Base-by-base conservation (phyloP, 1,140 invertebrate species). In the Zaprionus gabonicus region DNA sequence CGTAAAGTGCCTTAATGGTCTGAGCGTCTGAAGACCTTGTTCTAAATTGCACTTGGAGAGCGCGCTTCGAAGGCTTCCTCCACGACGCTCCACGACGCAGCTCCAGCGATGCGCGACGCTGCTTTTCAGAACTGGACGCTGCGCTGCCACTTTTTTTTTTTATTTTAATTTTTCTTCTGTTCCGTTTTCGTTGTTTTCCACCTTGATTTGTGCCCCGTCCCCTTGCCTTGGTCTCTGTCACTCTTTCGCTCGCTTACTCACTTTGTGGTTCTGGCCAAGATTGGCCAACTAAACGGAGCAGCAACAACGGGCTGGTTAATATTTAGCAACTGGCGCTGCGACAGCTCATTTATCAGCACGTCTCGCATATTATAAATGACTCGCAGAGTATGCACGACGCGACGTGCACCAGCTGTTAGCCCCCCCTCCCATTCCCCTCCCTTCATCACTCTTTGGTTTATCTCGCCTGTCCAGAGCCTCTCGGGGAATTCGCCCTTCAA, bases 1-100 rank as follows among this genome's bases (percentile, higher is more conserved):
- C 46, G 82, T 64, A 72, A 81, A 84, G 82, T 78, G 73, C 56
- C 73, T 72, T 76, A 76, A 76, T 76, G 73, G 73, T 69, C 46
- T 20, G 46, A 51, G 72, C 20, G 69, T 76, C 73, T 76, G 72
- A 76, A 72, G 74, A 76, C 74, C 74, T 76, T 76, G 74, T 72
- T 67, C 74, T 66, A 76, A 76, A 76, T 76, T 72, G 57, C 69
- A 76, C 46, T 31, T 60, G 25, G 34, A 49, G 23, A 64, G 63
- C 25, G 63, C 63, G 60, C 63, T 66, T 72, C 20, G 70, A 56
- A 49, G 70, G 70, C 62, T 23, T 10, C 46, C 6, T n/a, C 25
- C 10, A 57, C 44, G 34, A 59, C 49, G 36, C 6, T n/a, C 25
- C 10, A 57, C 44, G 34, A 59, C 49, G 36, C 36, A 38, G 36